Conservation (phyloP, 2,888 invertebrate genomes). For the Rhagium mordax region DNA sequence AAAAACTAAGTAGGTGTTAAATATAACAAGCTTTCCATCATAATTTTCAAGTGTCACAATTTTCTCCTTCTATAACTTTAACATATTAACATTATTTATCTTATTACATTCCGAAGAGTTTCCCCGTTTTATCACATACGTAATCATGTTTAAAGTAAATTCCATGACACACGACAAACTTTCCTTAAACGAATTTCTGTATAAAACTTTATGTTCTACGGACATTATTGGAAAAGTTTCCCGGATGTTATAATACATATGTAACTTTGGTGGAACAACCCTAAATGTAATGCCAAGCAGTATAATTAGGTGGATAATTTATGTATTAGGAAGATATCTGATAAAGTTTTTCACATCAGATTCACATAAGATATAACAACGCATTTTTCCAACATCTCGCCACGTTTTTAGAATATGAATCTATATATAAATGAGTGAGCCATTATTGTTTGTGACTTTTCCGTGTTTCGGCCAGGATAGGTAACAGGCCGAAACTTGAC, state of each 20-base stretch:
- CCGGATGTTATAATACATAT: slow-evolving; percentile 1
- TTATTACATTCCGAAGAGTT: background rate
- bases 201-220: slow-evolving; percentile 25
- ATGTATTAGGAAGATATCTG: too few species aligned
- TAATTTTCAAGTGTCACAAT: background rate
- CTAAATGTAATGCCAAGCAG: background rate
- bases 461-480: too few species aligned
- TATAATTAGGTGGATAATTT: too few species aligned
- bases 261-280: slow-evolving; percentile 7
- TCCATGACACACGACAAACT: slow-evolving; percentile 5
- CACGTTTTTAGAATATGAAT: too few species aligned
- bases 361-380: too few species aligned
- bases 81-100: background rate
- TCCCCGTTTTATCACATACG: background rate
- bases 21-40: too few species aligned
- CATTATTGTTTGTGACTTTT: too few species aligned
- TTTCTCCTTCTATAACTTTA: background rate
- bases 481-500: too few species aligned
- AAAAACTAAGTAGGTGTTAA: too few species aligned
- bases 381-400: too few species aligned
- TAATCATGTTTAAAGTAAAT: slow-evolving; percentile 16
- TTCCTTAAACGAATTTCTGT: slow-evolving; percentile 20
- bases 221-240: slow-evolving; percentile 25
- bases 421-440: too few species aligned
- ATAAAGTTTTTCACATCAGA: too few species aligned